These are phyloP conservation scores for Pristionchus pacificus DNA, from an alignment of 1,140 invertebrate species.

Conservation along the genomic window DNA sequence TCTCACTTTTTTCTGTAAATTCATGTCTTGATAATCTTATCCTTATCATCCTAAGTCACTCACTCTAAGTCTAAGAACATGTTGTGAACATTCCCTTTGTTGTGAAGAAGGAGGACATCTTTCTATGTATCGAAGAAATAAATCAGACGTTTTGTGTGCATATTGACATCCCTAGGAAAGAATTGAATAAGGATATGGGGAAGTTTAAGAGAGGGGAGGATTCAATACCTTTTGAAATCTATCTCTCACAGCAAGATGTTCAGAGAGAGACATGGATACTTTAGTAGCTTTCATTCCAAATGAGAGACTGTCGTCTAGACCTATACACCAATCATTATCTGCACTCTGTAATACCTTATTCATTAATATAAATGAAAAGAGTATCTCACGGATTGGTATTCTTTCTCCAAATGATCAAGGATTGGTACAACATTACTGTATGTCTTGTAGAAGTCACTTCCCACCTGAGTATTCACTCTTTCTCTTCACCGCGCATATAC, in stretches of 20 bases:
- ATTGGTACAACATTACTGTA: constrained; percentile 20
- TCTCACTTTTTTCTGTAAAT: not conserved
- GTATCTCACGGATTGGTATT: constrained; percentile 6
- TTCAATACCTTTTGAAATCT: constrained; percentile 20
- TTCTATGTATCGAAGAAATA: constrained; percentile 33
- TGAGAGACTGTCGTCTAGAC: no score
- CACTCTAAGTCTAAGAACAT: not conserved
- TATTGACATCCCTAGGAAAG: constrained; percentile 26
- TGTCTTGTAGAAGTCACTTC: constrained; percentile 23
- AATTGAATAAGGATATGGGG: not conserved
- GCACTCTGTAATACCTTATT: no score
- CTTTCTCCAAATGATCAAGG: constrained; percentile 22
- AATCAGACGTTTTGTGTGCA: constrained; percentile 34
- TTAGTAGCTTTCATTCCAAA: no score
- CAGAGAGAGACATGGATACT: no score
- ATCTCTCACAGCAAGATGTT: constrained; percentile 30
- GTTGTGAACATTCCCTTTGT: not conserved
- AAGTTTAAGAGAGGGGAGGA: not conserved
- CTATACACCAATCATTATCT: constrained; percentile 20
- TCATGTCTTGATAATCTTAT: not conserved
- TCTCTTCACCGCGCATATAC: no score
- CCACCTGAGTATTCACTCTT: constrained; percentile 19
- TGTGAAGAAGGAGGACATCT: constrained; percentile 4
- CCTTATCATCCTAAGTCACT: no score
- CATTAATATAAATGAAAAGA: not conserved